A percentile compares a stretch with the other conserved stretches of the same genome.
phyloP scores from a whole-genome alignment of 2,888 invertebrate species.

The Fragum sueziense region DNA sequence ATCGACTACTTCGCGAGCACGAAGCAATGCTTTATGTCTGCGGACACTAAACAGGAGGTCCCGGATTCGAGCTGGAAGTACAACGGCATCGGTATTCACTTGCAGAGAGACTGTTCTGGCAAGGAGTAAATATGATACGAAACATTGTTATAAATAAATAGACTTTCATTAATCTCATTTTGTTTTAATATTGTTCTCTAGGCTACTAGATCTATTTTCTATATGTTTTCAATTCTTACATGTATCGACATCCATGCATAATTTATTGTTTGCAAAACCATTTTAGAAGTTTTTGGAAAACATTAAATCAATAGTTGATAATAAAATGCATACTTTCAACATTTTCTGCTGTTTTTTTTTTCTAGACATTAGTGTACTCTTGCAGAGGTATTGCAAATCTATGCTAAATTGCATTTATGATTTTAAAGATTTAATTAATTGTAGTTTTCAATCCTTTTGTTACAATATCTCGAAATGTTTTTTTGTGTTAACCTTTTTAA shows the following conservation, averaged over 20 bases:
- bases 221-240: no score
- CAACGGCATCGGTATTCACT: conserved; percentile 32
- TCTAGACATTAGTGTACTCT: not conserved
- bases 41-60: conserved; percentile 12
- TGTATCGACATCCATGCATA: no score
- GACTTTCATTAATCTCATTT: no score
- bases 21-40: conserved; percentile 39
- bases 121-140: conserved; percentile 10
- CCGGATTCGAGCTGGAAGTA: conserved; percentile 31
- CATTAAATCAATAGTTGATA: not conserved
- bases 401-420: no score
- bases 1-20: conserved; percentile 37
- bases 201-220: no score
- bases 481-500: no score
- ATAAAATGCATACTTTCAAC: not conserved
- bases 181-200: no score
- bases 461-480: no score
- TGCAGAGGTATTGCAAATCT: not conserved
- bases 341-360: not conserved
- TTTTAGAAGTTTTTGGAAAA: not conserved
- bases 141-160: no score
- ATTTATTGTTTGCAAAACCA: no score
- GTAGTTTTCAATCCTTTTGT: no score
- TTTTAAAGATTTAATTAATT: no score
- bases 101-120: conserved; percentile 39